These are phyloP conservation scores for Adelphocoris suturalis DNA, from an alignment of 2,888 invertebrate genomes.

Conservation along the genomic window DNA sequence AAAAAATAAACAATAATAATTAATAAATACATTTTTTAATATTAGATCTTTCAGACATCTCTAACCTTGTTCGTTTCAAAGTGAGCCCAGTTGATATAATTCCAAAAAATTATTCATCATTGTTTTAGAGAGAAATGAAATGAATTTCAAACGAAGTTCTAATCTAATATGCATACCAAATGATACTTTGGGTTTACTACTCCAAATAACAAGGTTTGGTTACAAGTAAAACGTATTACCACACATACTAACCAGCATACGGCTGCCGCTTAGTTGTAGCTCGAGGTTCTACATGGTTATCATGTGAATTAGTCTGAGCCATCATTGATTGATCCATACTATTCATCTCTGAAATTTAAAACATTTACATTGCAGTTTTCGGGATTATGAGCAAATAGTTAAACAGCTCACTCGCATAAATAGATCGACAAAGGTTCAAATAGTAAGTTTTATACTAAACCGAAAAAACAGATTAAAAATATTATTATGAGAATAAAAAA, in stretches of 20 bases:
- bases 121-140: neutral
- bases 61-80: no score
- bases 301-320: constrained; percentile 70
- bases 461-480: no score
- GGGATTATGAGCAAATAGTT: neutral
- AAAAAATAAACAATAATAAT: no score
- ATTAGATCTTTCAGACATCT: no score
- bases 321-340: constrained; percentile 71
- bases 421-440: no score
- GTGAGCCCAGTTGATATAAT: no score
- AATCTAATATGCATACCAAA: constrained; percentile 5
- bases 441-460: no score
- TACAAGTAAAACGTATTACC: neutral
- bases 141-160: neutral
- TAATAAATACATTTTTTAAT: no score
- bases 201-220: neutral
- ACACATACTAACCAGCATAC: constrained; percentile 58
- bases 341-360: constrained; percentile 69
- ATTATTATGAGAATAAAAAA: no score
- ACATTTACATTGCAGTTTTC: neutral
- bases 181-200: neutral
- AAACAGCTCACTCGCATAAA: no score
- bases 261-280: constrained; percentile 71
- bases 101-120: no score
- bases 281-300: constrained; percentile 72